A percentile compares a stretch with the other conserved stretches of the same genome.
Conservation (phyloP, 1,140 invertebrate genomes). For the Anastrepha obliqua region DNA sequence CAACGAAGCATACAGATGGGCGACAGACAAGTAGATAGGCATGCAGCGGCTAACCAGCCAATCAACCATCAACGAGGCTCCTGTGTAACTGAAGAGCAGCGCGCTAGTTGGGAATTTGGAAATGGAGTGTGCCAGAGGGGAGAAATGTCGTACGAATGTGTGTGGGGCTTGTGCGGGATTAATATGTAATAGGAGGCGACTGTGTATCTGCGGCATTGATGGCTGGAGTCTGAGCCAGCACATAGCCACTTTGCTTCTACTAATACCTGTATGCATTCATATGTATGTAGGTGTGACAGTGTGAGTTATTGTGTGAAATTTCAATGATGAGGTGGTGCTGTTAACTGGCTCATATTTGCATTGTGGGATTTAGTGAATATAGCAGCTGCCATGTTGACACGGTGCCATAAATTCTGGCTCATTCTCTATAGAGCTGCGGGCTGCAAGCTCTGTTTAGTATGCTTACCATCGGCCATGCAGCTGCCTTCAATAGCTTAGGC, state of each 20-base stretch:
- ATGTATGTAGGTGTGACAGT: neutral
- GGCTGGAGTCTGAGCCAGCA: too few species aligned
- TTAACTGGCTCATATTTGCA: neutral
- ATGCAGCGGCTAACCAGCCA: neutral
- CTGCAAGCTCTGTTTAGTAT: neutral
- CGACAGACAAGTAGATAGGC: neutral
- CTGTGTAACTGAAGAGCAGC: neutral
- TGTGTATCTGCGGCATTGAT: neutral
- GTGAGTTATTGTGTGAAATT: neutral
- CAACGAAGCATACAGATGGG: neutral
- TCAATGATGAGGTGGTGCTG: slow-evolving; percentile 12
- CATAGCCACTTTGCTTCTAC: too few species aligned
- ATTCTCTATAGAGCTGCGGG: neutral
- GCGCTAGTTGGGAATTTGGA: too few species aligned
- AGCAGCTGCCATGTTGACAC: neutral
- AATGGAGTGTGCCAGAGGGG: too few species aligned
- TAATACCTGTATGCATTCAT: too few species aligned
- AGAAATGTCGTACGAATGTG: neutral
- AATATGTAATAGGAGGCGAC: neutral
- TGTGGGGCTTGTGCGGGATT: neutral
- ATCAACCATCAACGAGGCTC: neutral
- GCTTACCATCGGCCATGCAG: neutral
- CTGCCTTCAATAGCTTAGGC: neutral
- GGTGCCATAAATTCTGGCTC: slow-evolving; percentile 36
- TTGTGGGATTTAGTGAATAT: neutral